A percentile compares a stretch with the other conserved stretches of the same genome.
Conservation (phyloP, 2,888 invertebrate genomes). For the Drosophila rellima region DNA sequence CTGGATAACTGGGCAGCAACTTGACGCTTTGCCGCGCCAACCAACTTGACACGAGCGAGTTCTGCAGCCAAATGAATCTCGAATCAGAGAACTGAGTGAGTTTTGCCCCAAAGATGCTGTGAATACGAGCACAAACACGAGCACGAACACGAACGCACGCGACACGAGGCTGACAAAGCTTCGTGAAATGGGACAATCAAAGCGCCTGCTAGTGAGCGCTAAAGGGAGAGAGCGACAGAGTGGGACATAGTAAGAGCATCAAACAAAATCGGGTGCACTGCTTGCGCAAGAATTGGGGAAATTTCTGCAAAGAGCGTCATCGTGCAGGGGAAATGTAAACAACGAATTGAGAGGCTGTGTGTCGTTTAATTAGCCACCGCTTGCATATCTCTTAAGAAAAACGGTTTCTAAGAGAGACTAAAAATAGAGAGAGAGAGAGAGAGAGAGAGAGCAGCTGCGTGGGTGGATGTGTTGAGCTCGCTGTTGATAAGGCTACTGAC, state of each 20-base stretch:
- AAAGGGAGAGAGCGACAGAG: not conserved
- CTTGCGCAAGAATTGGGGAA: slow-evolving; percentile 44
- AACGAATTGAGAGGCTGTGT: slow-evolving; percentile 64
- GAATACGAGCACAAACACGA: slow-evolving; percentile 13
- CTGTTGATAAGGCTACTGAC: slow-evolving; percentile 79
- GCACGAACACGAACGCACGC: not conserved
- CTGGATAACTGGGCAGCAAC: slow-evolving; percentile 42
- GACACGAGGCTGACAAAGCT: slow-evolving; percentile 38
- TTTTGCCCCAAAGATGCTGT: slow-evolving; percentile 76
- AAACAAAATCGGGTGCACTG: slow-evolving; percentile 17
- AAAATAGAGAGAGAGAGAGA: slow-evolving; percentile 14
- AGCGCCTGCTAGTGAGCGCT: slow-evolving; percentile 7
- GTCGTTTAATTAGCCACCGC: slow-evolving; percentile 84
- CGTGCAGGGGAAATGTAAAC: slow-evolving; percentile 74
- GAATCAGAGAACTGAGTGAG: slow-evolving; percentile 51
- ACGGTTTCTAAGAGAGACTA: slow-evolving; percentile 13
- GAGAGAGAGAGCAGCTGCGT: slow-evolving; percentile 42
- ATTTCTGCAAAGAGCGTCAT: slow-evolving; percentile 28
- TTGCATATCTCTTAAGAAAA: slow-evolving; percentile 69
- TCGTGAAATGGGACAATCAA: slow-evolving; percentile 50
- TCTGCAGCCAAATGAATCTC: slow-evolving; percentile 83
- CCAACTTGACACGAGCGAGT: slow-evolving; percentile 81
- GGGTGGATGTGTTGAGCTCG: slow-evolving; percentile 45
- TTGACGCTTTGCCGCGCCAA: slow-evolving; percentile 51
- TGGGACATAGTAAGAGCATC: slow-evolving; percentile 1